Base-by-base conservation (phyloP, 2,888 invertebrate genomes). In the Leptopilina myrica region DNA sequence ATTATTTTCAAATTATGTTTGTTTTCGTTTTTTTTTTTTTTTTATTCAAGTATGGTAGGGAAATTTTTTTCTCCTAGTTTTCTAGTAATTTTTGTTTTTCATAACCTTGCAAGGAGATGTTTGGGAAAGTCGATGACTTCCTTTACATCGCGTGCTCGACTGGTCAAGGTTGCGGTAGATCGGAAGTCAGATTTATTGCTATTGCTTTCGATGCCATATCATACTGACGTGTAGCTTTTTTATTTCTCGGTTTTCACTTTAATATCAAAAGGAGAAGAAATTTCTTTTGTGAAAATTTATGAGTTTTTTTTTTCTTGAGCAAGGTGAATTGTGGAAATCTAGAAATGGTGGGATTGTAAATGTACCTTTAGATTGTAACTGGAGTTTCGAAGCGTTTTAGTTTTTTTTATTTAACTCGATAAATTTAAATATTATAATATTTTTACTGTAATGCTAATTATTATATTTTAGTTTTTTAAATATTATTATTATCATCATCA, bases 131-230 rank as follows among this genome's bases (percentile, higher is more conserved):
- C 73, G 73, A 73, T 40, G 73, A 33, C 73, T 73, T 56, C 40
- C 73, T 64, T 14, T 33, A 33, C 14, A 56, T 73, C 33, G 73
- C 56, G 73, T 73, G 73, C 12, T 73, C 33, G 11, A 33, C 5
- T 73, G 56, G 73, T 73, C 73, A 73, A 73, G 73, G 73, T 73
- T 73, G 73, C 53, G 73, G 73, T 73, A 73, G 73, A 73, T 73
- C 73, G 40, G 73, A 73, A 56, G 33, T 14, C 5, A 33, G 73
- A 73, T 73, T 56, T 73, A 73, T 73, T 73, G 56, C 33, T 56
- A 56, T 33, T 73, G n/a, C n/a, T 33, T 73, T 40, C 73, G 26
- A n/a, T 56, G n/a, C 53, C 14, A 33, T 49, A 56, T 73, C 56
- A 69, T 26, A 2, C 53, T 53, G 8, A 7, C 33, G 15, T 67